A percentile compares a stretch with the other conserved stretches of the same genome.
phyloP scores from a whole-genome alignment of 1,140 invertebrate genomes.

The Ladona fulva region DNA sequence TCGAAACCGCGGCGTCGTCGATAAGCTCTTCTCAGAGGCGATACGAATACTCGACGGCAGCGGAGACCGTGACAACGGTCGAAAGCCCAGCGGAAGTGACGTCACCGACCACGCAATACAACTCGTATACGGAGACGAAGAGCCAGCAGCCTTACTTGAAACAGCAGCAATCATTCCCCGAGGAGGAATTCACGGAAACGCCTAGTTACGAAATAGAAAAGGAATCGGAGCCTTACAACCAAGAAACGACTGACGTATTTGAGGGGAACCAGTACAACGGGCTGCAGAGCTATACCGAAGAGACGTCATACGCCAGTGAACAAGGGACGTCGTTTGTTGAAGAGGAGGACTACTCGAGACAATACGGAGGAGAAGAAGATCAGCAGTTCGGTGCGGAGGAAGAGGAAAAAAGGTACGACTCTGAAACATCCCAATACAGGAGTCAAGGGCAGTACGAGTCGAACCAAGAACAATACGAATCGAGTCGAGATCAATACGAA shows the following conservation, averaged over 20 bases:
- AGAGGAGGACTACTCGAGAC: neutral
- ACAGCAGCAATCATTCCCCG: neutral
- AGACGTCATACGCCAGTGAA: neutral
- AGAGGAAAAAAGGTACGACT: too few relatives aligned
- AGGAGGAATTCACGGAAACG: neutral
- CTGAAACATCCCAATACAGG: too few relatives aligned
- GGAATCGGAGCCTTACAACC: neutral
- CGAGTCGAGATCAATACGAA: too few relatives aligned
- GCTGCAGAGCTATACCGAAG: neutral
- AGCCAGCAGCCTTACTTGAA: neutral
- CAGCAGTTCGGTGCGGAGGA: neutral
- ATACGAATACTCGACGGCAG: constrained; percentile 34
- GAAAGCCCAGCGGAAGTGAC: neutral
- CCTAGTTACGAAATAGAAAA: neutral
- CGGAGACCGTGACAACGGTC: constrained; percentile 20
- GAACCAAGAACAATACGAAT: too few relatives aligned
- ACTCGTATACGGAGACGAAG: neutral
- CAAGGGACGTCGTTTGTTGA: neutral
- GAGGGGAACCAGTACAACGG: neutral
- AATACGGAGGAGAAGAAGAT: neutral
- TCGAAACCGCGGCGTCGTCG: constrained; percentile 49
- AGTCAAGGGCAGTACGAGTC: too few relatives aligned
- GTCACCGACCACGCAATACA: constrained; percentile 21
- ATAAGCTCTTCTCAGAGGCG: constrained; percentile 36
- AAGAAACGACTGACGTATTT: neutral